Percentiles rank a stretch among this genome's conserved stretches.
phyloP scores from a whole-genome alignment of 2,113 vertebrate species.

The Microtus montanus region DNA sequence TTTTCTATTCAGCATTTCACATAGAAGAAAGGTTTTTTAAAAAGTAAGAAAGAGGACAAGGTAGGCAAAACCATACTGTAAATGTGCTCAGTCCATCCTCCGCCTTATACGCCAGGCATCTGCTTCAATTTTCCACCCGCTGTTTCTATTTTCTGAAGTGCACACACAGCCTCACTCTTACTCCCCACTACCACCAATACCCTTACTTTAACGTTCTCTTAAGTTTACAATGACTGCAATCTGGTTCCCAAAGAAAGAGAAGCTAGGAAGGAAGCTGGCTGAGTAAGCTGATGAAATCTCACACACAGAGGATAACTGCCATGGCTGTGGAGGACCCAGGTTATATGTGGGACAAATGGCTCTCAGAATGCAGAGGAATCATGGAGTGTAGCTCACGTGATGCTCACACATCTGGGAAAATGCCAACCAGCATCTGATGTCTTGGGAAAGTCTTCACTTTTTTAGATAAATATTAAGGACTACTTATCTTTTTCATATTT shows the following conservation, averaged over 20 bases:
- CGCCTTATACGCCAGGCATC: neutral
- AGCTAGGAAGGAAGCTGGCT: neutral
- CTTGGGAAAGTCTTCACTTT: neutral
- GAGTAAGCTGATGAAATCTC: neutral
- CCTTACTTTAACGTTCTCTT: slow-evolving; percentile 50
- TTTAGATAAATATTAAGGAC: neutral
- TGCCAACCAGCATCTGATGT: neutral
- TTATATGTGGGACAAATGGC: accelerated
- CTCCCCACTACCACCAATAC: neutral
- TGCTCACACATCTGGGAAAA: neutral
- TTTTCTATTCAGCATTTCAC: too few relatives aligned
- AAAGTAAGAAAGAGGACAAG: neutral
- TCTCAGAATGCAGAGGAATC: neutral
- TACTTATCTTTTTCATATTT: neutral
- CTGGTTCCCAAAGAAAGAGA: neutral
- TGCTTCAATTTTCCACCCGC: neutral
- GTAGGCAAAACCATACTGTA: accelerated
- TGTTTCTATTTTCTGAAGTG: neutral
- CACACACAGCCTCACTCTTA: neutral
- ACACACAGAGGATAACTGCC: neutral
- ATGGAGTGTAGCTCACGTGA: accelerated
- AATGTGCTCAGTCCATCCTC: neutral
- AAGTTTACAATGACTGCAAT: slow-evolving; percentile 47
- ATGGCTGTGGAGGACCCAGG: accelerated
- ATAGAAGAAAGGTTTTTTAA: neutral